phyloP scores from a whole-genome alignment of 2,888 invertebrate species.

The Macrosoma leucophasiata region DNA sequence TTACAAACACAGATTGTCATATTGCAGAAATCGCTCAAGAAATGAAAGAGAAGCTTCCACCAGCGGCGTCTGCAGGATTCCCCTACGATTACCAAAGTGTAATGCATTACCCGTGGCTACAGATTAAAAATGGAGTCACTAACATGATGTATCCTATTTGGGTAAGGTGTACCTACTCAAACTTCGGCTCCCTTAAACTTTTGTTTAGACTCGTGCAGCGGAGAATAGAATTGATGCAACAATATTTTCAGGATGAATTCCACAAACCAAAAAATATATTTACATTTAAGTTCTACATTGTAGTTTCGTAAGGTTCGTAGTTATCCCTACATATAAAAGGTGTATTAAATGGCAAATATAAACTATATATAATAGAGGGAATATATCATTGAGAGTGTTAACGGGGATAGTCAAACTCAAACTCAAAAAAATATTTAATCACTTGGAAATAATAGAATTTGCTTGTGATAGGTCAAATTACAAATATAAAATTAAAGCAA shows the following conservation, averaged over 20 bases:
- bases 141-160: slow-evolving; percentile 67
- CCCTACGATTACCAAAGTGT: slow-evolving; percentile 64
- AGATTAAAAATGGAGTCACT: slow-evolving; percentile 55
- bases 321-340: no score
- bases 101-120: slow-evolving; percentile 67
- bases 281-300: background rate
- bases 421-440: no score
- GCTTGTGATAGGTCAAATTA: no score
- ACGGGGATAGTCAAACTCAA: no score
- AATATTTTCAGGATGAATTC: background rate
- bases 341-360: no score
- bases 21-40: no score
- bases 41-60: slow-evolving; percentile 42
- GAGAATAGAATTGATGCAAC: background rate
- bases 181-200: background rate
- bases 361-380: no score
- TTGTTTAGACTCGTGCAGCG: background rate
- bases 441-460: no score
- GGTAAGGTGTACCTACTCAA: slow-evolving; percentile 36
- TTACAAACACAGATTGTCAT: no score
- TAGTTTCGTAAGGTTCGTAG: no score
- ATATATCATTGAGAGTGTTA: no score
- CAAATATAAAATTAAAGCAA: no score
- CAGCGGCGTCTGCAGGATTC: slow-evolving; percentile 54
- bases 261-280: background rate